These are phyloP conservation scores for Dione vanillae DNA, from an alignment of 2,888 invertebrate genomes.

Conservation along the genomic window DNA sequence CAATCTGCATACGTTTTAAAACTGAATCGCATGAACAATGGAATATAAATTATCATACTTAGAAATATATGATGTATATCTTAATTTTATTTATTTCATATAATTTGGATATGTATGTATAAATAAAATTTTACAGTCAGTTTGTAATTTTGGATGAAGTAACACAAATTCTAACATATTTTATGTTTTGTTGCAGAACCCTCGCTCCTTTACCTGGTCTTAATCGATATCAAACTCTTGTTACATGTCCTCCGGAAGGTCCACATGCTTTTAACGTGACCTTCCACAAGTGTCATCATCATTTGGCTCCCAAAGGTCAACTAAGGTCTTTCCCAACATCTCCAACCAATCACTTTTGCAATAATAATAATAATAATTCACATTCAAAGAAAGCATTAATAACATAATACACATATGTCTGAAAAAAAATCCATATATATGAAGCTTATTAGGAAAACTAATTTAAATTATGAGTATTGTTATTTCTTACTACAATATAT, in stretches of 20 bases:
- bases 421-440: not conserved
- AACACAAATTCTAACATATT: no score
- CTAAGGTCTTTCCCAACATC: no score
- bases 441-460: not conserved
- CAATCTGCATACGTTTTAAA: constrained; percentile 11
- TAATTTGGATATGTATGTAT: not conserved
- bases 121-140: not conserved
- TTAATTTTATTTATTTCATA: constrained; percentile 4
- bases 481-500: not conserved
- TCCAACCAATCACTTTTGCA: no score
- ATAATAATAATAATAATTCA: not conserved
- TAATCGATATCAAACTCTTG: no score
- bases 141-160: not conserved
- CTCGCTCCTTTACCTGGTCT: no score
- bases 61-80: constrained; percentile 9
- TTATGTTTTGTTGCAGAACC: no score
- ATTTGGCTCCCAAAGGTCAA: no score
- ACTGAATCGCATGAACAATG: not conserved
- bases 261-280: no score
- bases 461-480: not conserved
- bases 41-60: constrained; percentile 18
- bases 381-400: not conserved
- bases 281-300: no score
- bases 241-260: no score
- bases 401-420: not conserved